These are phyloP conservation scores for Rhinopithecus roxellana DNA, from an alignment of 2,113 vertebrate species.

Conservation along the genomic window DNA sequence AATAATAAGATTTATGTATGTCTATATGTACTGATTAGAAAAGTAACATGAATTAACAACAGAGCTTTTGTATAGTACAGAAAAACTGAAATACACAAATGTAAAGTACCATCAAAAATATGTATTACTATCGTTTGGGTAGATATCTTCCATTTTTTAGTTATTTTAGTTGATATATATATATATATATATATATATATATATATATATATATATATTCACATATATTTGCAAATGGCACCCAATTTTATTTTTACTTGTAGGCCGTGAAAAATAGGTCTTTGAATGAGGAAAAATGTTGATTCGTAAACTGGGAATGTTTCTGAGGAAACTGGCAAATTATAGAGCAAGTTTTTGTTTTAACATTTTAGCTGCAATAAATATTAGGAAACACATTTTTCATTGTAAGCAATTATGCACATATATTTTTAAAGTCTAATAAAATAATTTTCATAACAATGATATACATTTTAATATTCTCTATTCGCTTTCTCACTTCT, in stretches of 20 bases:
- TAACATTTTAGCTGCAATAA: neutral
- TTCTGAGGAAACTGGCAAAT: neutral
- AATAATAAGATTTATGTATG: neutral
- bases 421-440: neutral
- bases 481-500: neutral
- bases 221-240: neutral
- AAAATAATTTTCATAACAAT: neutral
- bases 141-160: neutral
- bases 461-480: neutral
- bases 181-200: neutral
- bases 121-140: neutral
- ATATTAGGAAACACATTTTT: neutral
- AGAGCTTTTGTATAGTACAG: neutral
- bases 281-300: neutral
- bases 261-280: neutral
- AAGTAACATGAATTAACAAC: neutral
- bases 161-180: neutral
- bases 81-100: neutral
- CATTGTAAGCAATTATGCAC: neutral
- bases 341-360: neutral
- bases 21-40: neutral
- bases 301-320: neutral
- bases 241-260: neutral
- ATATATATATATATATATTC: neutral
- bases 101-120: neutral